Percentiles rank a stretch among this genome's conserved stretches.
phyloP scores from a whole-genome alignment of 1,140 invertebrate species.

The Papilio machaon region DNA sequence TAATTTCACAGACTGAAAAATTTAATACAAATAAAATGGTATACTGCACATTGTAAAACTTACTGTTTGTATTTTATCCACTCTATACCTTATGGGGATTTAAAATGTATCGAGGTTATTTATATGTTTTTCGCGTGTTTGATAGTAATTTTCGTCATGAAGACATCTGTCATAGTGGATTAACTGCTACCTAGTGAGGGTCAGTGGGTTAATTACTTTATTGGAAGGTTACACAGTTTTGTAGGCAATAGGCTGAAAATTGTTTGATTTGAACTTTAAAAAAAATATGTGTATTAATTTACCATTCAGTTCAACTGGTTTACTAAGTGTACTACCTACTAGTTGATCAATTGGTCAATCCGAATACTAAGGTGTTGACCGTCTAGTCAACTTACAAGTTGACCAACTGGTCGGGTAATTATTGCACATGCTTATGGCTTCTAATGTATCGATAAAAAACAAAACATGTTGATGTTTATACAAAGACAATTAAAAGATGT shows the following conservation, averaged over 20 bases:
- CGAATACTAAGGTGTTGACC: not conserved
- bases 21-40: not conserved
- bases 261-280: not conserved
- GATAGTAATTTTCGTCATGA: conserved; percentile 6
- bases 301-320: not conserved
- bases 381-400: too few species aligned
- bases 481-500: not conserved
- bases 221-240: not conserved
- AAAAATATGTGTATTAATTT: not conserved
- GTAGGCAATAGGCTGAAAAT: not conserved
- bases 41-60: not conserved
- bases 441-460: not conserved
- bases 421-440: not conserved
- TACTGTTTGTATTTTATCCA: not conserved
- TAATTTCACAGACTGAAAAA: not conserved
- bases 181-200: not conserved
- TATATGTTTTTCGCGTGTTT: conserved; percentile 30
- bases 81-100: not conserved
- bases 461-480: not conserved
- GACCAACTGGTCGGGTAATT: too few species aligned
- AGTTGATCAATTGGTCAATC: not conserved
- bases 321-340: not conserved
- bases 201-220: conserved; percentile 32
- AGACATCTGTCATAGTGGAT: conserved; percentile 33
- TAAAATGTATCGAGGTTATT: conserved; percentile 16